These are phyloP conservation scores for Pogona vitticeps DNA, from an alignment of 2,113 vertebrate species.

Conservation along the genomic window DNA sequence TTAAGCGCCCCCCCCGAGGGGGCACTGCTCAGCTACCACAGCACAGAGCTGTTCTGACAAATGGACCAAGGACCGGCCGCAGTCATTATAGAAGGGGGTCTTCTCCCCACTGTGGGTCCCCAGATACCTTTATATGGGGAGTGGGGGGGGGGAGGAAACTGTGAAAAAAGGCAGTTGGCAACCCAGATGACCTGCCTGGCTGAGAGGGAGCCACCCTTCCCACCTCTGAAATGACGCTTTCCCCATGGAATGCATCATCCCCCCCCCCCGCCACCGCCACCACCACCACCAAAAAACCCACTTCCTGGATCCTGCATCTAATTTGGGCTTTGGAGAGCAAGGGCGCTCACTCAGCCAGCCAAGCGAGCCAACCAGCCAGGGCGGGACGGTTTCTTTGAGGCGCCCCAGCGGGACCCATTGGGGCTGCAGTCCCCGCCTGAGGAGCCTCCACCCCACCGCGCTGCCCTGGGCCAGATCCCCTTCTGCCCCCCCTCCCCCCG, in stretches of 20 bases:
- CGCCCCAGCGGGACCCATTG: not conserved
- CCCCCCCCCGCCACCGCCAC: not conserved
- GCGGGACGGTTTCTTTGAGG: not conserved
- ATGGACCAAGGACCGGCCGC: no score
- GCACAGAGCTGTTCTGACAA: no score
- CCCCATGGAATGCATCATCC: not conserved
- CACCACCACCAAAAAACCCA: no score
- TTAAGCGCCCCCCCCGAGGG: not conserved
- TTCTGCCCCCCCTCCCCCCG: not conserved
- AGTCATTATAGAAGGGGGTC: no score
- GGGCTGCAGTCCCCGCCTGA: not conserved
- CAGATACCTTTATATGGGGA: no score
- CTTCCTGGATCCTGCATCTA: not conserved
- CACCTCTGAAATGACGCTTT: not conserved
- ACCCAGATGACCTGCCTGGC: no score
- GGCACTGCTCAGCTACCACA: not conserved
- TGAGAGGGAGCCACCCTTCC: no score
- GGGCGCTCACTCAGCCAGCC: not conserved
- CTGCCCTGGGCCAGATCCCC: not conserved
- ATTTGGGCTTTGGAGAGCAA: not conserved
- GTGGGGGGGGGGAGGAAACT: no score
- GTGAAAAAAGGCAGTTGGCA: not conserved
- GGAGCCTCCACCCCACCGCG: not conserved
- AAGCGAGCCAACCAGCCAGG: fast-evolving
- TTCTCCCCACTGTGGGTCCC: no score